Percentiles rank a stretch among this genome's conserved stretches.
phyloP scores from a whole-genome alignment of 2,797 vertebrate species.

The Natrix natrix region DNA sequence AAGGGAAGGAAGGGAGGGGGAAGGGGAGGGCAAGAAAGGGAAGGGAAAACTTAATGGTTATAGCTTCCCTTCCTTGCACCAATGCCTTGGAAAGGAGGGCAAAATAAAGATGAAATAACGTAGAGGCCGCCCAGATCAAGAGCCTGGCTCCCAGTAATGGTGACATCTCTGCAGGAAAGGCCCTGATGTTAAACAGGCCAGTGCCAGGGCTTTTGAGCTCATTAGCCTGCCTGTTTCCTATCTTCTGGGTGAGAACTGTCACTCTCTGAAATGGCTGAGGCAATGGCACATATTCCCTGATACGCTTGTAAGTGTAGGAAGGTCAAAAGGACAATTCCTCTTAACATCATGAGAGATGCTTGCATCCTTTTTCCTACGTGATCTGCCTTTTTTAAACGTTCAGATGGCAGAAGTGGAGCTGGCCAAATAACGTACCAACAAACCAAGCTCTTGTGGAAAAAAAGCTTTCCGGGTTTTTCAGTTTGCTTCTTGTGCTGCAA shows the following conservation, averaged over 20 bases:
- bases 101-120: not conserved
- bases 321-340: not conserved
- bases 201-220: slow-evolving; percentile 51
- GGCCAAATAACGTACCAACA: not conserved
- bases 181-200: slow-evolving; percentile 65
- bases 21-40: not conserved
- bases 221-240: slow-evolving; percentile 58
- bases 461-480: not conserved
- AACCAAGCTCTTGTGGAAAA: not conserved
- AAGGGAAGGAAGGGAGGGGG: not conserved
- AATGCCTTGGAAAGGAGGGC: not conserved
- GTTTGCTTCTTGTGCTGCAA: not conserved
- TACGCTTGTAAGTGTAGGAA: not conserved
- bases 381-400: not conserved
- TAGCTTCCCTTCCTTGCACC: not conserved
- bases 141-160: slow-evolving; percentile 47
- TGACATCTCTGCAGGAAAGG: slow-evolving; percentile 57
- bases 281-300: not conserved
- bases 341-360: not conserved
- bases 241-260: slow-evolving; percentile 58
- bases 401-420: not conserved
- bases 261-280: not conserved
- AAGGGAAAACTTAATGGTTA: not conserved
- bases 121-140: slow-evolving; percentile 40
- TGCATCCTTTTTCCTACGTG: not conserved